These are phyloP conservation scores for Chironomus tepperi DNA, from an alignment of 1,140 invertebrate genomes.

Conservation along the genomic window DNA sequence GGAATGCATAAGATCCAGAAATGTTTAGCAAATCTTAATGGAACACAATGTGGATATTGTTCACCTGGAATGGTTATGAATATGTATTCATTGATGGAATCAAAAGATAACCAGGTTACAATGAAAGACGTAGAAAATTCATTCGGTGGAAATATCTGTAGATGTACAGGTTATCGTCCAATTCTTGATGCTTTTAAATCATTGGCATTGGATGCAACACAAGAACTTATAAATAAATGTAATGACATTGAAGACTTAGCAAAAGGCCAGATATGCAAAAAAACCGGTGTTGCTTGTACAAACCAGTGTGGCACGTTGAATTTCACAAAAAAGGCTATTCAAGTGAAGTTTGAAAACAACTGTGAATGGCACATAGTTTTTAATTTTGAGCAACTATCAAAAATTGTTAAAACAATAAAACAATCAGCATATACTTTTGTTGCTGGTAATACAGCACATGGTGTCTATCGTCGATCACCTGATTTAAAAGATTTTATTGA, in stretches of 20 bases:
- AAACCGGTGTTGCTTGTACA: constrained; percentile 30
- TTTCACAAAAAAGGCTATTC: background rate
- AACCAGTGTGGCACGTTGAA: constrained; percentile 26
- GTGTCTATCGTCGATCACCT: constrained; percentile 47
- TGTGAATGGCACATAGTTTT: constrained; percentile 42
- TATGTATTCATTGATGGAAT: constrained; percentile 49
- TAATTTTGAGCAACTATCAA: constrained; percentile 42
- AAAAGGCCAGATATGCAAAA: constrained; percentile 30
- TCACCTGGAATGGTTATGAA: constrained; percentile 64
- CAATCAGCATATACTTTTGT: constrained; percentile 46
- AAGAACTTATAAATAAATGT: constrained; percentile 40
- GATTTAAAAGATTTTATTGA: constrained; percentile 50
- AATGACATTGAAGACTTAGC: constrained; percentile 50
- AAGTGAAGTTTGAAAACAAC: constrained; percentile 31
- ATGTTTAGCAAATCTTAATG: constrained; percentile 53
- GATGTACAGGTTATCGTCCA: constrained; percentile 73
- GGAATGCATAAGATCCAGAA: constrained; percentile 59
- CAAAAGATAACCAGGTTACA: constrained; percentile 38
- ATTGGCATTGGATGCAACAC: constrained; percentile 49
- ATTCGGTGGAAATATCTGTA: constrained; percentile 68
- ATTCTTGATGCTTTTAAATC: constrained; percentile 70
- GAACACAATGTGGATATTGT: constrained; percentile 63
- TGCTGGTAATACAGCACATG: constrained; percentile 55
- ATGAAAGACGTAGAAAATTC: constrained; percentile 58
- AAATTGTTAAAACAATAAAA: constrained; percentile 39